Percentiles rank a stretch among this genome's conserved stretches.
phyloP scores from a whole-genome alignment of 1,140 invertebrate genomes.

The Zaprionus gabonicus region DNA sequence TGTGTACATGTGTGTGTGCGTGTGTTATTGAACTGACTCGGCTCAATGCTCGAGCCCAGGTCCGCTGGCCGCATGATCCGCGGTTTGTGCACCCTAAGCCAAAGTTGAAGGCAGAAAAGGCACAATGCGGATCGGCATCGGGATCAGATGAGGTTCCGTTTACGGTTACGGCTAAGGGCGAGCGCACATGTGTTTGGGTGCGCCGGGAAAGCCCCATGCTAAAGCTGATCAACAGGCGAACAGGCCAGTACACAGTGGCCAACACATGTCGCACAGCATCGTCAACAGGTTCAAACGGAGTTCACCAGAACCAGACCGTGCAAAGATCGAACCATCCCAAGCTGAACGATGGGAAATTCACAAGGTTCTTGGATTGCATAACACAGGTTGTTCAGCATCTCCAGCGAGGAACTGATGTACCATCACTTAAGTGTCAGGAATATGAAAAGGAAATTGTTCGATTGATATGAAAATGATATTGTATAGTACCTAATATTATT shows the following conservation, averaged over 20 bases:
- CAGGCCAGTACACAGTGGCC: constrained; percentile 30
- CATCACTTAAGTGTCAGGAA: too few relatives aligned
- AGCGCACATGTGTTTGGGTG: constrained; percentile 59
- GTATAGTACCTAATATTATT: too few relatives aligned
- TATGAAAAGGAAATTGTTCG: background rate
- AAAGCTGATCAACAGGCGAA: constrained; percentile 55
- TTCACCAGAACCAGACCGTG: constrained; percentile 15
- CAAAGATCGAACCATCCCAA: background rate
- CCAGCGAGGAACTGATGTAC: background rate
- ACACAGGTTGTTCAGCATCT: background rate
- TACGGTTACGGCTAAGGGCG: constrained; percentile 4
- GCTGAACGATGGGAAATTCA: background rate
- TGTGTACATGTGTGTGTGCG: background rate
- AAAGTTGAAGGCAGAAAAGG: constrained; percentile 51
- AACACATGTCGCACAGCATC: constrained; percentile 51
- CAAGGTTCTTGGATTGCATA: background rate
- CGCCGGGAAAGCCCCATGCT: constrained; percentile 45
- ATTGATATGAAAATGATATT: background rate
- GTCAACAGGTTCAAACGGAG: constrained; percentile 42
- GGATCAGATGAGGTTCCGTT: background rate
- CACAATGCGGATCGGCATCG: constrained; percentile 28
- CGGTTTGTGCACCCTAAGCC: constrained; percentile 37
- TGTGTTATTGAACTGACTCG: constrained; percentile 57
- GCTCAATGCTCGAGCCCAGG: constrained; percentile 17
- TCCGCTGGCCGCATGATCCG: constrained; percentile 2